Base-by-base conservation (phyloP, 1,140 invertebrate genomes). In the Leguminivora glycinivorella region DNA sequence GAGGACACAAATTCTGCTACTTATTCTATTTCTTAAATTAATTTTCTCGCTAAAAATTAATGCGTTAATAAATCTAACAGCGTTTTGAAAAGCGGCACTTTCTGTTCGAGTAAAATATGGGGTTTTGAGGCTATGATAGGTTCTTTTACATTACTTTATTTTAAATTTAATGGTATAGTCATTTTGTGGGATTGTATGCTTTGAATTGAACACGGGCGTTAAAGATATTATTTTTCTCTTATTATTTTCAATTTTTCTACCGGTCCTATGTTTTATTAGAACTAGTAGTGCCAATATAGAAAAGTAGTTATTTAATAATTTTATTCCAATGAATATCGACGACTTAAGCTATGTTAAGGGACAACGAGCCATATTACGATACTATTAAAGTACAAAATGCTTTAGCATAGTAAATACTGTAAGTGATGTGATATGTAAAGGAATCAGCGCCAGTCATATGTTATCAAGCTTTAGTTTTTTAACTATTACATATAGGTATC, bases 301-400 rank as follows among this genome's bases (percentile, higher is more conserved):
- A 34, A 34, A 34, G 34, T 38, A 2, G 14, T 71, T 69, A 72
- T 24, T 19, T 52, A 43, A 74, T 10, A 24, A 31, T 25, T 26
- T 38, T 31, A 69, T 71, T 71, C 29, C 70, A 75, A 56, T 69
- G 22, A 10, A 38, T 63, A 63, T 72, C 34, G 26, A 81, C 74
- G 78, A 81, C 78, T 69, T 60, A 70, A 40, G 81, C 81, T 77
- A 72, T 80, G 74, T 72, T 43, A 72, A 80, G 70, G 79, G 81
- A 83, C 69, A 72, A 69, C 68, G 81, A 83, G 63, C 70, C 71
- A 76, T 74, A 73, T 72, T 70, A 29, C 14, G 58, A 63, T 14
- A 63, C 29, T 63, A 24, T 14, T 63, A 29, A 63, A 63, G 58
- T 63, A 63, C 58, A 34, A 63, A 63, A 63, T 29, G 29, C 58